Conservation (phyloP, 1,140 invertebrate species). For the Drosophila kohkoa region DNA sequence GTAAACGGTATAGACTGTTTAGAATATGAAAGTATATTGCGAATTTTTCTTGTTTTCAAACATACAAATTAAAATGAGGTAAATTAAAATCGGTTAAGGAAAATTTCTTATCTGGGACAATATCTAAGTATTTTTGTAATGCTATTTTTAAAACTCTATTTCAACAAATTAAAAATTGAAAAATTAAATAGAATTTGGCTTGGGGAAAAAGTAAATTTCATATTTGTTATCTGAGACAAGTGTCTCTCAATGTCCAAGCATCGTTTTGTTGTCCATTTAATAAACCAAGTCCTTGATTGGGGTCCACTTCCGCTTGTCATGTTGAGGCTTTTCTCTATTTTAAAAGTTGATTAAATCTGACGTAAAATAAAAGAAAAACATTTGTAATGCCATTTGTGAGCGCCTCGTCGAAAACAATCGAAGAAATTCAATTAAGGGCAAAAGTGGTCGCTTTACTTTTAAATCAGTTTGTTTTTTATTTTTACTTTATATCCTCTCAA, state of each 20-base stretch:
- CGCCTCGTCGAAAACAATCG: slow-evolving; percentile 54
- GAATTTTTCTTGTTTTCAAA: too few species aligned
- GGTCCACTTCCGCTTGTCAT: neutral
- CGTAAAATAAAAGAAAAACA: slow-evolving; percentile 6
- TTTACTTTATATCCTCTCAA: slow-evolving; percentile 1
- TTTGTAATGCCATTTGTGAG: slow-evolving; percentile 39
- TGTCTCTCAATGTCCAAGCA: neutral
- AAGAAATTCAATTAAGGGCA: slow-evolving; percentile 68
- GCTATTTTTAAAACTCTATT: too few species aligned
- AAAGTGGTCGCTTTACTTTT: slow-evolving; percentile 17
- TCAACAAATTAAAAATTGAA: too few species aligned
- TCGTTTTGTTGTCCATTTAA: slow-evolving; percentile 4
- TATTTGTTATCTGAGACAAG: neutral
- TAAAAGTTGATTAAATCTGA: slow-evolving; percentile 8
- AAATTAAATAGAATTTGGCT: too few species aligned
- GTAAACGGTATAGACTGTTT: too few species aligned
- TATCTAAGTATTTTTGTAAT: too few species aligned
- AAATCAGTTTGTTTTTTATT: neutral
- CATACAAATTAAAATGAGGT: too few species aligned
- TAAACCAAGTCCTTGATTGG: slow-evolving; percentile 4
- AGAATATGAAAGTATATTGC: too few species aligned
- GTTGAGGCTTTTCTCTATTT: slow-evolving; percentile 3
- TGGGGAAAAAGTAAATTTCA: too few species aligned
- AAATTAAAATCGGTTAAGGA: too few species aligned
- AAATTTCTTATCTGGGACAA: too few species aligned